Base-by-base conservation (phyloP, 2,888 invertebrate species). In the Lasioglossum leucozonium region DNA sequence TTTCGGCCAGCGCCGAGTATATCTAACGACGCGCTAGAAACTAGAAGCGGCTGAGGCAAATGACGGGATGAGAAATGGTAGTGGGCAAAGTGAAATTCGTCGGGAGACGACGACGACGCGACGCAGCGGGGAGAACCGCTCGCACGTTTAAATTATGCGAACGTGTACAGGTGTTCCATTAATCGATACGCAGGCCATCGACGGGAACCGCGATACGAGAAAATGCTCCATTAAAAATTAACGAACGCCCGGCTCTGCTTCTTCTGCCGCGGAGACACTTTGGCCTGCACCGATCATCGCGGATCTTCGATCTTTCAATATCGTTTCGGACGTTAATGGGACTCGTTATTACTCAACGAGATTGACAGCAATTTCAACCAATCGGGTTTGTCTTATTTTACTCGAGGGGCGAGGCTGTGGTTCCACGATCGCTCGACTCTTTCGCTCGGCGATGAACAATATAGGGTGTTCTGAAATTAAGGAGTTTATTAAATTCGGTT, bases 1-100 rank as follows among this genome's bases (percentile, higher is more conserved):
- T 40, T 80, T 81, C 47, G 81, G 80, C 73, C 26, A 34, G 82
- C n/a, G 6, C 40, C n/a, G 42, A 13, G 40, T n/a, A 18, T n/a
- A 13, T n/a, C n/a, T 30, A 47, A 72, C 42, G 30, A 47, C 30
- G 51, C 47, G 51, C 8, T 51, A 37, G 73, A 34, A 51, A 73
- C 22, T 37, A 3, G 73, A 51, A 34, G 22, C 34, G 22, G 18
- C 58, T 47, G 34, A 67, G 67, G 73, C 22, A 67, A 44, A 79
- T 72, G 80, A 55, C 47, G 47, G 47, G 42, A 47, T 72, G 47
- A 72, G 42, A 72, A 47, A 72, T 44, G 72, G 42, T 42, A 22
- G 26, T 42, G 47, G 47, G 72, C 47, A 30, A 47, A 72, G 72
- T 47, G 47, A 47, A 72, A 72, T 72, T 47, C 30, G 18, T 47